A percentile compares a stretch with the other conserved stretches of the same genome.
These are phyloP conservation scores for Bostrychus sinensis DNA, from an alignment of 2,113 vertebrate species.

Conservation along the genomic window DNA sequence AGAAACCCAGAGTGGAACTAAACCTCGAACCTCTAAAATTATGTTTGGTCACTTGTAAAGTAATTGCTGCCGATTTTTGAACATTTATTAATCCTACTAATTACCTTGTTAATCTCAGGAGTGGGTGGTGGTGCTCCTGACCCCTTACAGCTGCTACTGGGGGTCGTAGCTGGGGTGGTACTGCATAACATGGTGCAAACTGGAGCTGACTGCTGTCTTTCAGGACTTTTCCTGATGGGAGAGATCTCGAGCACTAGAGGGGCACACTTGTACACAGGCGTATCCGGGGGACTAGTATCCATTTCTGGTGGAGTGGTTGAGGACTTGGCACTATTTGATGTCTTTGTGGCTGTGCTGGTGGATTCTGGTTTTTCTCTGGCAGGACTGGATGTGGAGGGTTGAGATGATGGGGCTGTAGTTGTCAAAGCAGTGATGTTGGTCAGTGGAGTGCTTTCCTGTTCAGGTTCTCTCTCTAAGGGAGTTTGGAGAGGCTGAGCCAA, in stretches of 20 bases:
- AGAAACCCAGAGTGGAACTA: too few species aligned
- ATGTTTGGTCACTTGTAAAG: too few species aligned
- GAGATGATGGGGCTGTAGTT: constrained; percentile 19
- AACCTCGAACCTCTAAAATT: too few species aligned
- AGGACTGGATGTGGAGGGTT: constrained; percentile 31
- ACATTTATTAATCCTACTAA: neutral
- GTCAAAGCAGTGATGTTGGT: neutral
- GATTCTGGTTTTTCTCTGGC: constrained; percentile 30
- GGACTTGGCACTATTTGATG: constrained; percentile 20
- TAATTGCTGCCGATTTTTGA: too few species aligned
- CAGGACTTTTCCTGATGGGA: constrained; percentile 70
- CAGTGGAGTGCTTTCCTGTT: constrained; percentile 10
- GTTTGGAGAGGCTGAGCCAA: constrained; percentile 32
- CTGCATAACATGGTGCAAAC: constrained; percentile 38
- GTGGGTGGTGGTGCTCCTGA: constrained; percentile 26
- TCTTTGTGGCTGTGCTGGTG: constrained; percentile 31
- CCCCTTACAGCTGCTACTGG: constrained; percentile 43
- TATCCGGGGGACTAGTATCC: constrained; percentile 21
- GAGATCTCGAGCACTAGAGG: constrained; percentile 40
- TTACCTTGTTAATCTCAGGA: constrained; percentile 54
- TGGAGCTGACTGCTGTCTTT: constrained; percentile 75
- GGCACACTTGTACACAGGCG: constrained; percentile 45
- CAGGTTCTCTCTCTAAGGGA: constrained; percentile 27
- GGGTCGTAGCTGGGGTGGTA: constrained; percentile 22
- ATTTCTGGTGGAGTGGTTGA: constrained; percentile 9